Evolutionary conservation across 2,797 vertebrate species (phyloP).

Genomic region (Lacerta bilineata): DNA sequence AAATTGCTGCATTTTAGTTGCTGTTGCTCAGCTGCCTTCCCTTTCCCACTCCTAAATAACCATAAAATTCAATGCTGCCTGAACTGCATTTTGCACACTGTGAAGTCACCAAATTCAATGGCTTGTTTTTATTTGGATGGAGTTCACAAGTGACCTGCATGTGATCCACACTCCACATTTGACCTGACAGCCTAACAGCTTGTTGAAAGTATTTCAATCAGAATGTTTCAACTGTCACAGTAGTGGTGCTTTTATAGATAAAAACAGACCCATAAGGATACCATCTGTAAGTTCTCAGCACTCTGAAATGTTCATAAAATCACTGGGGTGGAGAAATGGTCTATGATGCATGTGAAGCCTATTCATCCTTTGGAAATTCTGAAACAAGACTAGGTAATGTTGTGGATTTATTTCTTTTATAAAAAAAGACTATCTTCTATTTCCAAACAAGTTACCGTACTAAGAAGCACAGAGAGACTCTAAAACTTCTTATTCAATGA

Average conservation of each 20-base stretch:
- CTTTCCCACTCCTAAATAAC: slow-evolving; percentile 24
- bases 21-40: slow-evolving; percentile 50
- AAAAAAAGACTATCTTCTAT: not conserved
- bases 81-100: slow-evolving; percentile 46
- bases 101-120: slow-evolving; percentile 49
- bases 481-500: not conserved
- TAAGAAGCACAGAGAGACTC: not conserved
- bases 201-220: not conserved
- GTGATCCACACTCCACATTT: slow-evolving; percentile 26
- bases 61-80: slow-evolving; percentile 46
- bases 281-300: slow-evolving; percentile 18
- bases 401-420: not conserved
- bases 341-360: not conserved
- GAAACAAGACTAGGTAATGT: not conserved
- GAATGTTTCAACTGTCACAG: not conserved
- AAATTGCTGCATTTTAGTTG: slow-evolving; percentile 48
- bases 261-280: not conserved
- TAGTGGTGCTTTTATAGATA: slow-evolving; percentile 17
- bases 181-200: slow-evolving; percentile 6
- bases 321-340: slow-evolving; percentile 13
- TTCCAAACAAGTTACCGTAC: not conserved
- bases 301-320: not conserved
- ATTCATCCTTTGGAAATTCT: not conserved
- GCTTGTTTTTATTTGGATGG: slow-evolving; percentile 55
- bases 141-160: slow-evolving; percentile 49